These are phyloP conservation scores for Eucidaris tribuloides DNA, from an alignment of 35 echinoderm and acorn worm species.

Conservation along the genomic window DNA sequence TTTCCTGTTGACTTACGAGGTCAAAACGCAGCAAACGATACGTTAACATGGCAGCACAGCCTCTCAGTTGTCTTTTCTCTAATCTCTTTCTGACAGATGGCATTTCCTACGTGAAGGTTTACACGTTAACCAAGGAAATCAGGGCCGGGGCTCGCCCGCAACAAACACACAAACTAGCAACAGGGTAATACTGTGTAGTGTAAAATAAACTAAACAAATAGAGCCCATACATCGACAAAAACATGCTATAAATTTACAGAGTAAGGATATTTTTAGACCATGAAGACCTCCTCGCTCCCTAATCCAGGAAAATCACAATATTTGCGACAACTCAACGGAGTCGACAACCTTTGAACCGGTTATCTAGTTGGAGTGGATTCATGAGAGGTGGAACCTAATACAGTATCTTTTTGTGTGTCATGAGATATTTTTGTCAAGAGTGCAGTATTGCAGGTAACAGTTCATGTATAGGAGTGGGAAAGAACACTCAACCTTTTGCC, in stretches of 20 bases:
- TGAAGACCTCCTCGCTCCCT: background rate
- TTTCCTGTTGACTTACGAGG: too few relatives aligned
- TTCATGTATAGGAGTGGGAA: too few relatives aligned
- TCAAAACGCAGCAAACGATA: background rate
- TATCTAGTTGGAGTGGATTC: too few relatives aligned
- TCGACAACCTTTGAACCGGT: constrained; percentile 7
- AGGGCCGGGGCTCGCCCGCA: background rate
- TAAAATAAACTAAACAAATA: background rate
- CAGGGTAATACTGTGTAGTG: background rate
- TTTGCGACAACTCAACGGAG: background rate
- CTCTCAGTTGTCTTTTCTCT: background rate
- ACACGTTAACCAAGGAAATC: background rate
- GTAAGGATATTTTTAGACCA: constrained; percentile 17
- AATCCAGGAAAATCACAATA: background rate
- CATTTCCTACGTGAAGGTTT: background rate
- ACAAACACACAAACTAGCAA: background rate
- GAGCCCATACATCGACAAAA: background rate
- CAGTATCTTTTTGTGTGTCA: background rate
- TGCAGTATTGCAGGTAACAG: background rate
- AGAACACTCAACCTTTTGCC: too few relatives aligned
- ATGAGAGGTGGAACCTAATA: too few relatives aligned
- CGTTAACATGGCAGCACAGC: background rate
- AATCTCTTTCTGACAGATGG: constrained; percentile 8
- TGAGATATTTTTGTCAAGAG: background rate
- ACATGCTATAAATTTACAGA: background rate